Evolutionary conservation across 2,113 vertebrate species (phyloP).

Genomic region (Corydoras maculifer): DNA sequence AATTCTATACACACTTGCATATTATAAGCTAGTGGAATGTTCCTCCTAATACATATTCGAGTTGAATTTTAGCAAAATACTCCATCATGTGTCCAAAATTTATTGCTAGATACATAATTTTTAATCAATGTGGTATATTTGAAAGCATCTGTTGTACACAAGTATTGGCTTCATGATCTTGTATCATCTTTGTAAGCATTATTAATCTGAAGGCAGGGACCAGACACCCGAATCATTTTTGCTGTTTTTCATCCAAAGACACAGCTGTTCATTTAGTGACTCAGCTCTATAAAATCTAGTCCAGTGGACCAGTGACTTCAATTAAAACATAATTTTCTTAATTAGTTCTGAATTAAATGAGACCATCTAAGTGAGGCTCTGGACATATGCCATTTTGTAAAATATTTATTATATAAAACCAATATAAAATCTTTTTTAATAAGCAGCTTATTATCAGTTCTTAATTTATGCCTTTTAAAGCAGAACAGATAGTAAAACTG

Average conservation of each 20-base stretch:
- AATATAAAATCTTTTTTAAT: too few species aligned
- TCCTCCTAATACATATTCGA: too few species aligned
- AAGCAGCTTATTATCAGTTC: too few species aligned
- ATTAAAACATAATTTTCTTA: slow-evolving; percentile 27
- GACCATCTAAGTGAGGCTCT: slow-evolving; percentile 1
- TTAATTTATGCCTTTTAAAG: background rate
- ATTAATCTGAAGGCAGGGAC: slow-evolving; percentile 8
- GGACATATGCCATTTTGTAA: background rate
- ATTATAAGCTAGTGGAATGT: too few species aligned
- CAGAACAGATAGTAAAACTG: background rate
- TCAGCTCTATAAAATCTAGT: slow-evolving; percentile 11
- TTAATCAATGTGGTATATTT: slow-evolving; percentile 4
- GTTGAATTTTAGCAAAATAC: too few species aligned
- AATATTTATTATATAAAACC: too few species aligned
- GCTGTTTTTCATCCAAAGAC: slow-evolving; percentile 10
- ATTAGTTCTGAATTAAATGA: slow-evolving; percentile 2
- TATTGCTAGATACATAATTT: background rate
- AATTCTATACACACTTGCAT: too few species aligned
- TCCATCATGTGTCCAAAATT: too few species aligned
- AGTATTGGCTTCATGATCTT: background rate
- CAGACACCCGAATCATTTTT: slow-evolving; percentile 24
- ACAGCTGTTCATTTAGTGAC: slow-evolving; percentile 1
- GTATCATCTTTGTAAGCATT: slow-evolving; percentile 19
- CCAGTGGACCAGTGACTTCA: slow-evolving; percentile 14
- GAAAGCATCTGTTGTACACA: background rate